Conservation (phyloP, 2,113 vertebrate species). For the Corythornis madagascariensis region DNA sequence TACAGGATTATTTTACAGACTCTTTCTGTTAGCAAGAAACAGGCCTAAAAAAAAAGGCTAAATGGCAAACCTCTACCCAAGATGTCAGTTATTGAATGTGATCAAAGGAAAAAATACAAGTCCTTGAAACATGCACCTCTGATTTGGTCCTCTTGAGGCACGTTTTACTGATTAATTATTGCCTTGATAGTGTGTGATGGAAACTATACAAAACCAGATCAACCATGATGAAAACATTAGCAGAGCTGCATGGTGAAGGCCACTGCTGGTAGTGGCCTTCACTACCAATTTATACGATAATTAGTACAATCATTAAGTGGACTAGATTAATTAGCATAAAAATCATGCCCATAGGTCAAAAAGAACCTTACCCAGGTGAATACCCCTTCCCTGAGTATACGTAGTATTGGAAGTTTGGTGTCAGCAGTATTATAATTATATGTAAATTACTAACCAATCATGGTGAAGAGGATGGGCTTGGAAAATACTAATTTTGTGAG, state of each 20-base stretch:
- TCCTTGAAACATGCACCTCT: neutral
- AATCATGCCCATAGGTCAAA: too few relatives aligned
- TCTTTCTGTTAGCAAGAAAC: neutral
- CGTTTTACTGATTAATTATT: neutral
- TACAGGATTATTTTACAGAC: neutral
- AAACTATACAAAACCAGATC: neutral
- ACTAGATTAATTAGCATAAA: too few relatives aligned
- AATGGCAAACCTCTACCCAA: neutral
- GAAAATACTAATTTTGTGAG: too few relatives aligned
- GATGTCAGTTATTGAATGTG: neutral
- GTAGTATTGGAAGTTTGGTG: too few relatives aligned
- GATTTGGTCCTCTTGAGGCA: neutral
- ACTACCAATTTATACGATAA: neutral
- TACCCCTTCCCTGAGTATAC: too few relatives aligned
- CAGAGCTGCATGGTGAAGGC: neutral
- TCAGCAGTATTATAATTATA: too few relatives aligned
- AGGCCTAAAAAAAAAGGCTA: neutral
- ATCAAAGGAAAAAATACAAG: neutral
- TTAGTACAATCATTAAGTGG: too few relatives aligned
- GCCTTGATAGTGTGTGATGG: neutral
- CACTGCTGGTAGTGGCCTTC: neutral
- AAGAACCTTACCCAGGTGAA: too few relatives aligned
- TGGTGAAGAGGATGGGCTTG: too few relatives aligned
- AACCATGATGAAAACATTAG: neutral
- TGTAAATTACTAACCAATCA: too few relatives aligned